phyloP scores from a whole-genome alignment of 2,888 invertebrate genomes.

The Lycophotia porphyrea region DNA sequence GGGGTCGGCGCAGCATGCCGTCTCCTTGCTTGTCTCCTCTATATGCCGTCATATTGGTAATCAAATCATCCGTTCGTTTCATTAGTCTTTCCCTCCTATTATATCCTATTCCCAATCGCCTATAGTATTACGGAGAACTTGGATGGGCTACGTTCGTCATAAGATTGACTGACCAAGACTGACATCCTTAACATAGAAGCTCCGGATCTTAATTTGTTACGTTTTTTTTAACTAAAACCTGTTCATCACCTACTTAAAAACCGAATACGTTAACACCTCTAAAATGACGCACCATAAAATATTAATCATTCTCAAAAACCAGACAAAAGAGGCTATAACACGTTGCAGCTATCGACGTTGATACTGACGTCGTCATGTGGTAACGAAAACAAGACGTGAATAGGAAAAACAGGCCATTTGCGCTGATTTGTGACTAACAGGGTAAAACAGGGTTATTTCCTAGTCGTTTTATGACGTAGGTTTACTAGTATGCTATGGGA shows the following conservation, averaged over 20 bases:
- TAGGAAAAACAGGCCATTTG: constrained; percentile 31
- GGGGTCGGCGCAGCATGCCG: background rate
- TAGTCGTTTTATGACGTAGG: constrained; percentile 35
- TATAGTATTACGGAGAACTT: background rate
- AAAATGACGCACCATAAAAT: constrained; percentile 18
- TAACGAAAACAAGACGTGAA: constrained; percentile 36
- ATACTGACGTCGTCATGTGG: constrained; percentile 35
- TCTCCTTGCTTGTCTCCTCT: background rate
- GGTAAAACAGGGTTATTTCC: constrained; percentile 23
- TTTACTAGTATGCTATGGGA: background rate
- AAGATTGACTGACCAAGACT: background rate
- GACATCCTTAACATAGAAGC: background rate
- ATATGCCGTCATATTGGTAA: background rate
- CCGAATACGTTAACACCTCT: background rate
- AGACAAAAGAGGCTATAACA: background rate
- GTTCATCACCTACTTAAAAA: background rate
- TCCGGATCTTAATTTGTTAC: background rate
- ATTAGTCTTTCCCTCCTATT: background rate
- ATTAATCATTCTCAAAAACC: constrained; percentile 9
- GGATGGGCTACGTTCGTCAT: background rate
- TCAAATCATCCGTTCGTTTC: background rate
- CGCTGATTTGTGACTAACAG: constrained; percentile 21
- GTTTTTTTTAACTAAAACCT: constrained; percentile 2
- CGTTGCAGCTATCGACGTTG: background rate
- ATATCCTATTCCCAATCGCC: too few species aligned